Conservation (phyloP, 1,140 invertebrate genomes). For the Nylanderia fulva region DNA sequence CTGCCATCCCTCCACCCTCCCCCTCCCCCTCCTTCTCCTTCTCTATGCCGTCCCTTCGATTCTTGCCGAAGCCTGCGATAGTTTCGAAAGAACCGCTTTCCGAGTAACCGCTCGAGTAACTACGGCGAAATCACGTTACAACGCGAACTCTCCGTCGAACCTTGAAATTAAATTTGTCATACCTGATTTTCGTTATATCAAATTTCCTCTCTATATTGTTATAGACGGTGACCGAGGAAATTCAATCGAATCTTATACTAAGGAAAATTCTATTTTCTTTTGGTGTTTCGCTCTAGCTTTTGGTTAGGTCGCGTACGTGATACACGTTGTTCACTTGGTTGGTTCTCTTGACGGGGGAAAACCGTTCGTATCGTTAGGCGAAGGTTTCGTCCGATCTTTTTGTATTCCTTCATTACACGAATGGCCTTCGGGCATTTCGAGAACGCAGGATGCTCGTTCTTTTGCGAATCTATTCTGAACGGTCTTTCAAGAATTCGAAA, state of each 20-base stretch:
- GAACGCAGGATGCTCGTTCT: slow-evolving; percentile 26
- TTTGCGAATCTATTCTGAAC: slow-evolving; percentile 40
- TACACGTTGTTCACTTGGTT: not conserved
- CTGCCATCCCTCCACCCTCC: not conserved
- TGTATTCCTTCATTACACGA: slow-evolving; percentile 39
- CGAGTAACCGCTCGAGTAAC: slow-evolving; percentile 43
- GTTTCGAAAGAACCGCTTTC: slow-evolving; percentile 45
- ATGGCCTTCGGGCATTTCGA: slow-evolving; percentile 22
- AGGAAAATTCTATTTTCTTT: slow-evolving; percentile 28
- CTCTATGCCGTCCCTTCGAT: slow-evolving; percentile 49
- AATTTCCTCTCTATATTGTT: slow-evolving; percentile 37
- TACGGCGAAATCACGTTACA: slow-evolving; percentile 45
- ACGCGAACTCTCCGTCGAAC: slow-evolving; percentile 58
- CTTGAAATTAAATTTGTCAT: slow-evolving; percentile 62
- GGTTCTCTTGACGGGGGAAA: not conserved
- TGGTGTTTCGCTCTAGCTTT: slow-evolving; percentile 1
- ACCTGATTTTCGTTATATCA: slow-evolving; percentile 60
- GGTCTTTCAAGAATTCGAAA: slow-evolving; percentile 52
- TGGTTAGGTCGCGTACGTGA: not conserved
- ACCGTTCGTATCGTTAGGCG: slow-evolving; percentile 18
- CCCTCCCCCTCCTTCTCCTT: not conserved
- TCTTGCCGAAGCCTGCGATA: slow-evolving; percentile 47
- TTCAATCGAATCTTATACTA: slow-evolving; percentile 24
- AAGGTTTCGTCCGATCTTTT: slow-evolving; percentile 11
- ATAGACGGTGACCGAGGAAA: slow-evolving; percentile 16